Evolutionary conservation across 2,888 invertebrate genomes (phyloP), one percentile per base, ranked within the genome.

Genomic region (Acronicta psi): DNA sequence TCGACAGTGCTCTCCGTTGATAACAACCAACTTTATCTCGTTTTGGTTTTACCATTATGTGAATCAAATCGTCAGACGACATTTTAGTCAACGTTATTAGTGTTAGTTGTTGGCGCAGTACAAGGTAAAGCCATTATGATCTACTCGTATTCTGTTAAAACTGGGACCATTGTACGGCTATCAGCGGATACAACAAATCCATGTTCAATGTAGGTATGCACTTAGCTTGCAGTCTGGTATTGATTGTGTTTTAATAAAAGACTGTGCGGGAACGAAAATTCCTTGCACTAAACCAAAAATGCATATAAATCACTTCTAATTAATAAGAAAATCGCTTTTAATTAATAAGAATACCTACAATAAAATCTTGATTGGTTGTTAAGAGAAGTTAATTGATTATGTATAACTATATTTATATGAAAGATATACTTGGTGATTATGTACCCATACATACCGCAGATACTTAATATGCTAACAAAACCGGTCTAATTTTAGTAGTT

Each of bases 71-170:
- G 61, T 67, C 69, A 70, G 69, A 79, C 77, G 80, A 84, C 77
- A 73, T 83, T 84, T 79, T 61, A 76, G 56, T 65, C 57, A 59
- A 72, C 66, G 64, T 81, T 83, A 80, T 80, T 85, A 84, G 80
- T 85, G 81, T 79, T 84, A 85, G 78, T 84, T 79, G 83, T 86
- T 86, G 85, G 80, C 84, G 86, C 82, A 81, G 76, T 83, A 86
- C 90, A 92, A 93, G 93, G 93, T 93, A 93, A 92, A 90, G 75
- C 89, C 83, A 90, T 91, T 90, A 89, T 88, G 81, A 84, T 85
- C 87, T 86, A 84, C 84, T 87, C 82, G 86, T 83, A 85, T 86
- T 87, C 85, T 84, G 82, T 86, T 90, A 85, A 90, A 89, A 87
- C 88, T 88, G 85, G 88, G 87, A 89, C 84, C 75, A 82, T 82